Conservation (phyloP, 2,888 invertebrate species). For the Heliconius cydno region DNA sequence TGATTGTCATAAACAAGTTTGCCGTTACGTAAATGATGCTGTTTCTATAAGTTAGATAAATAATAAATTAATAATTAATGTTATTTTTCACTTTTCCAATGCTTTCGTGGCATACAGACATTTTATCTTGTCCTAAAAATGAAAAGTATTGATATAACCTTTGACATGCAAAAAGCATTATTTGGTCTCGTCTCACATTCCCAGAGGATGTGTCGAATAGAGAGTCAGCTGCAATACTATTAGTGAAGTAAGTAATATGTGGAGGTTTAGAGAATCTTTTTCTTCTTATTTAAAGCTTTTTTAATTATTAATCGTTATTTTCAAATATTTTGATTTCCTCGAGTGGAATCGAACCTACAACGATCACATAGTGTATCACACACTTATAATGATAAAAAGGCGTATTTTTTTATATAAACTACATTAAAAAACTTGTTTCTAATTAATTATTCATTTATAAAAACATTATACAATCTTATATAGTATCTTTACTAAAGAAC, state of each 20-base stretch:
- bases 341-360: background rate
- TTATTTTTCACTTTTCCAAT: too few relatives aligned
- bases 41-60: too few relatives aligned
- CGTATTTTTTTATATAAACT: background rate
- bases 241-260: too few relatives aligned
- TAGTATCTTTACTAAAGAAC: conserved; percentile 24
- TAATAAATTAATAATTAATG: too few relatives aligned
- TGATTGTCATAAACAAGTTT: background rate
- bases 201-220: background rate
- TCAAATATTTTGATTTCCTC: background rate
- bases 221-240: background rate
- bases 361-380: background rate
- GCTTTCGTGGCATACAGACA: too few relatives aligned
- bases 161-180: background rate
- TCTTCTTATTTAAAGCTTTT: background rate
- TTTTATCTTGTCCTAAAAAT: too few relatives aligned
- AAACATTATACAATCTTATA: conserved; percentile 4
- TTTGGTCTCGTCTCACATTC: background rate
- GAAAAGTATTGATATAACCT: background rate
- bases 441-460: conserved; percentile 20
- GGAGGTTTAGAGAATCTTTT: too few relatives aligned
- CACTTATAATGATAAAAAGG: background rate
- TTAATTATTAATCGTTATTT: background rate
- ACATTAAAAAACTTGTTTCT: background rate
- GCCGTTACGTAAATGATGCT: background rate